Conservation (phyloP, 2,888 invertebrate species). For the Microchrysa polita region DNA sequence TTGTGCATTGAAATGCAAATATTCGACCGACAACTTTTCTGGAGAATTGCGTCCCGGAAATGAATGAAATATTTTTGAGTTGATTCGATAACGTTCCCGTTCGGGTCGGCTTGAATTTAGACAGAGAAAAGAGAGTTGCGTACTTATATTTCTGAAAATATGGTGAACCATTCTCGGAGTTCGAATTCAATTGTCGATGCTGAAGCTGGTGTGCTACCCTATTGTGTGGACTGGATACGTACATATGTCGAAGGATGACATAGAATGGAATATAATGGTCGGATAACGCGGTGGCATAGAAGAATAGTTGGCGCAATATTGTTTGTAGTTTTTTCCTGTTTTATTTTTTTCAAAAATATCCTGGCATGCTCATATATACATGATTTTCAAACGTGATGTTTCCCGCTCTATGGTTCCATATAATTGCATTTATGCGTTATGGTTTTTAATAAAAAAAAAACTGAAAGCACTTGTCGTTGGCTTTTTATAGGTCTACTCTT, state of each 20-base stretch:
- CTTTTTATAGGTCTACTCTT: neutral
- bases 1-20: slow-evolving; percentile 28
- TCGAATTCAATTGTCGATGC: neutral
- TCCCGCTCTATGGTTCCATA: neutral
- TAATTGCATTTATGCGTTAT: neutral
- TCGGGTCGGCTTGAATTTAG: neutral
- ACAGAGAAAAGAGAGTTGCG: too few relatives aligned
- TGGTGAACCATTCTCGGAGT: neutral
- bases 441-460: neutral
- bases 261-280: slow-evolving; percentile 12
- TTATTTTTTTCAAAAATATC: too few relatives aligned
- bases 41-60: slow-evolving; percentile 26
- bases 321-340: neutral
- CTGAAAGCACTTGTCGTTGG: neutral
- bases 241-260: slow-evolving; percentile 23
- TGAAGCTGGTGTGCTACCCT: neutral
- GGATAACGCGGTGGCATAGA: neutral
- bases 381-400: neutral
- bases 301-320: slow-evolving; percentile 10
- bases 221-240: slow-evolving; percentile 20
- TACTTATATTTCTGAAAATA: neutral
- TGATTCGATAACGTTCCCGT: slow-evolving; percentile 40
- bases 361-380: neutral
- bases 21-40: slow-evolving; percentile 25
- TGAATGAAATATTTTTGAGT: slow-evolving; percentile 40